Evolutionary conservation across 2,888 invertebrate species (phyloP).

Genomic region (Galerucella calmariensis): DNA sequence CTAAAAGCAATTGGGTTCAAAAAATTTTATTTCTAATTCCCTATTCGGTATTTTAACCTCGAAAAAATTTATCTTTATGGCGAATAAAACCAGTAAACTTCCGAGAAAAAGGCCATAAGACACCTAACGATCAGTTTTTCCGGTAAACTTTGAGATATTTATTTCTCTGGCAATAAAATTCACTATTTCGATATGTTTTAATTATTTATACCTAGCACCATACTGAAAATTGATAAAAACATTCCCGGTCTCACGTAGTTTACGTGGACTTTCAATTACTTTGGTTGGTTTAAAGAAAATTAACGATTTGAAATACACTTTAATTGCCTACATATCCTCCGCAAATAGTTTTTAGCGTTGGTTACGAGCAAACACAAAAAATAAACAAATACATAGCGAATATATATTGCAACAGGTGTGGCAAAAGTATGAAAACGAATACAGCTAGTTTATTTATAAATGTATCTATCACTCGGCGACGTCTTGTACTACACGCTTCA

Average conservation of each 20-base stretch:
- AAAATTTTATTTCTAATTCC: too few species aligned
- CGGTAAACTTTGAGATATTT: not conserved
- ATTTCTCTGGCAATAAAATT: not conserved
- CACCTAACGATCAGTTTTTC: not conserved
- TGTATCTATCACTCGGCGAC: slow-evolving; percentile 24
- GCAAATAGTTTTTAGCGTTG: slow-evolving; percentile 25
- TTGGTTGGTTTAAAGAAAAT: slow-evolving; percentile 18
- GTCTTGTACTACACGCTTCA: slow-evolving; percentile 32
- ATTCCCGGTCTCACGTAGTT: not conserved
- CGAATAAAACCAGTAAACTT: too few species aligned
- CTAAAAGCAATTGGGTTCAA: too few species aligned
- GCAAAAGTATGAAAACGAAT: slow-evolving; percentile 28
- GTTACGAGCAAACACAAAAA: slow-evolving; percentile 18
- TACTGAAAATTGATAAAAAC: not conserved
- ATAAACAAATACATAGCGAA: slow-evolving; percentile 8
- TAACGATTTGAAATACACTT: slow-evolving; percentile 18
- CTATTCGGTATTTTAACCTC: too few species aligned
- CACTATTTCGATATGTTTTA: not conserved
- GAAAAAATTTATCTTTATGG: too few species aligned
- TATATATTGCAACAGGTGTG: slow-evolving; percentile 41
- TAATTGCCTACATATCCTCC: slow-evolving; percentile 27
- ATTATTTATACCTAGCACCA: not conserved
- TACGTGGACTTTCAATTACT: slow-evolving; percentile 7
- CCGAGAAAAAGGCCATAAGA: not conserved
- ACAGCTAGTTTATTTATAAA: slow-evolving; percentile 33